Evolutionary conservation across 2,797 vertebrate genomes (phyloP).

Genomic region (Smutsia temminckii): DNA sequence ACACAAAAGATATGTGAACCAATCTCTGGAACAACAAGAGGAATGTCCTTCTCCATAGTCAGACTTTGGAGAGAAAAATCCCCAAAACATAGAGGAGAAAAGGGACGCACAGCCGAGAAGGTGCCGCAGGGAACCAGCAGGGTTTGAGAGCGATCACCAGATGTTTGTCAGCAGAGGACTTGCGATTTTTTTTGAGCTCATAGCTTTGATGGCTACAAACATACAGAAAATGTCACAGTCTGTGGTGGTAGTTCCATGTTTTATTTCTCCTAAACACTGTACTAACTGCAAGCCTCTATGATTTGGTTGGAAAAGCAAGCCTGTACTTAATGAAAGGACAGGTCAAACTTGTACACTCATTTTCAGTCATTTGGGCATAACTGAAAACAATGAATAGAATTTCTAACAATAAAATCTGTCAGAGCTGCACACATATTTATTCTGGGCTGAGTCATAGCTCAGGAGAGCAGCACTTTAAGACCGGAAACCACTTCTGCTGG

Average conservation of each 20-base stretch:
- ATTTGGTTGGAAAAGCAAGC: neutral
- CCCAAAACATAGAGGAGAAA: neutral
- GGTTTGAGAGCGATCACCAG: too few relatives aligned
- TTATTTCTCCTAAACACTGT: neutral
- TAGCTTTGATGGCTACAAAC: too few relatives aligned
- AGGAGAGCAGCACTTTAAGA: accelerated
- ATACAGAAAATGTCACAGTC: accelerated
- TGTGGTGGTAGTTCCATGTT: accelerated
- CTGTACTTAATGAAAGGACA: neutral
- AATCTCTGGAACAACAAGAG: neutral
- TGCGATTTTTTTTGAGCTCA: neutral
- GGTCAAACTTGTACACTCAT: neutral
- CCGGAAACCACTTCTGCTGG: accelerated
- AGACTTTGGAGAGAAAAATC: neutral
- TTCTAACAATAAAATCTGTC: neutral
- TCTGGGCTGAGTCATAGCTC: neutral
- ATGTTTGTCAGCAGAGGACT: accelerated
- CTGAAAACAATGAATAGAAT: neutral
- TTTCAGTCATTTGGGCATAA: neutral
- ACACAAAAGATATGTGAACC: neutral
- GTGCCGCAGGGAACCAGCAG: neutral
- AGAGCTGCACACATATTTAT: accelerated
- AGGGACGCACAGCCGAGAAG: neutral
- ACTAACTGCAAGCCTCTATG: neutral
- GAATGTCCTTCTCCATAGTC: neutral